Conservation (phyloP, 2,888 invertebrate species). For the Nycteola revayana region DNA sequence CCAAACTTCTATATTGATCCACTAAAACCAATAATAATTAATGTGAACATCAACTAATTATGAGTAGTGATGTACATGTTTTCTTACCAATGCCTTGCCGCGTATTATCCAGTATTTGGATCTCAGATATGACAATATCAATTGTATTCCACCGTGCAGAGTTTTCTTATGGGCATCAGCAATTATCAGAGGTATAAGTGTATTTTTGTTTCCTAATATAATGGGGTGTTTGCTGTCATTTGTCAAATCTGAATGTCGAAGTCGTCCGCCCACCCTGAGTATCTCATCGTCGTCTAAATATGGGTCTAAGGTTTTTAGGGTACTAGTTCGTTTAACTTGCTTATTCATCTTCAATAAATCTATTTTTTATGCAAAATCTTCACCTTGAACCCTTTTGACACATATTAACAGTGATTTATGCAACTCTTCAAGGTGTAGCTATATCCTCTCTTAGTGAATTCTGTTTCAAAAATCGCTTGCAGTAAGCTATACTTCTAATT, state of each 20-base stretch:
- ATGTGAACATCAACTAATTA: too few relatives aligned
- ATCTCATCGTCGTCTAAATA: conserved; percentile 14
- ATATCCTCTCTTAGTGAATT: conserved; percentile 1
- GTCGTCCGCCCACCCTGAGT: conserved; percentile 1
- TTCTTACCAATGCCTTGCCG: too few relatives aligned
- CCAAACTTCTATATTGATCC: too few relatives aligned
- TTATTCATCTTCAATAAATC: conserved; percentile 4
- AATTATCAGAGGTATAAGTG: background rate
- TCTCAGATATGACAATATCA: background rate
- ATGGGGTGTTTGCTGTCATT: background rate
- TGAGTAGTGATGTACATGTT: too few relatives aligned
- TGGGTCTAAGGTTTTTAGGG: conserved; percentile 20
- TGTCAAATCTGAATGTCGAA: background rate
- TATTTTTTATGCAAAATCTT: conserved; percentile 18
- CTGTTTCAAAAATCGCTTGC: conserved; percentile 5
- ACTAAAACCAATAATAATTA: too few relatives aligned
- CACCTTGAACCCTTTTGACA: conserved; percentile 16
- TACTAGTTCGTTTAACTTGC: conserved; percentile 14
- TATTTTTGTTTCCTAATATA: background rate
- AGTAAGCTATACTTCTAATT: background rate
- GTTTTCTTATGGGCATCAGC: conserved; percentile 1
- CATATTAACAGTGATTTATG: conserved; percentile 13
- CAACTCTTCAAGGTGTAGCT: conserved; percentile 19
- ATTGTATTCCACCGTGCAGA: background rate
- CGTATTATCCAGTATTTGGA: conserved; percentile 3